phyloP scores from a whole-genome alignment of 2,113 vertebrate species.

The Paradoxurus hermaphroditus region DNA sequence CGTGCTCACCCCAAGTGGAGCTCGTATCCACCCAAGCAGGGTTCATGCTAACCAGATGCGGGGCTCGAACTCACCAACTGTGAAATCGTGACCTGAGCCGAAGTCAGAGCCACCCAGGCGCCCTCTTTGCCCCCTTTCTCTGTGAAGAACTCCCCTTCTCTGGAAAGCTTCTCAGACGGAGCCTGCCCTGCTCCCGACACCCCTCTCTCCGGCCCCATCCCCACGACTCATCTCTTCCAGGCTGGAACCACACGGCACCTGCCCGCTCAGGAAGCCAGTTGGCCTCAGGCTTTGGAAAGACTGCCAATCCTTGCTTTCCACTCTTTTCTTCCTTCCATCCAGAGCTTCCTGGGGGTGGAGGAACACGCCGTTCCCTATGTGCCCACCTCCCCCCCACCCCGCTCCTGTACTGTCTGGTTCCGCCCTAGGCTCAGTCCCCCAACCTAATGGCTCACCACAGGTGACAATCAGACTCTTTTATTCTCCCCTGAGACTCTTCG shows the following conservation, averaged over 20 bases:
- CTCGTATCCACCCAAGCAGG: too few relatives aligned
- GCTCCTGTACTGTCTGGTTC: fast-evolving
- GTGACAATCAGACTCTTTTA: not conserved
- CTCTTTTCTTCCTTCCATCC: not conserved
- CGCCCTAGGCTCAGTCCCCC: not conserved
- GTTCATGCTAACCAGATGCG: too few relatives aligned
- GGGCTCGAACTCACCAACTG: too few relatives aligned
- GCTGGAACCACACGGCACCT: not conserved
- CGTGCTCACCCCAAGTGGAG: too few relatives aligned
- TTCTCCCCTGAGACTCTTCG: not conserved
- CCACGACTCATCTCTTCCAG: not conserved
- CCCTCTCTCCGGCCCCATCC: not conserved
- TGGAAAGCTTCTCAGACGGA: not conserved
- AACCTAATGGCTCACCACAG: not conserved
- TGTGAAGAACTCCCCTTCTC: not conserved
- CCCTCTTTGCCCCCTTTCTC: not conserved
- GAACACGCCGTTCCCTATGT: not conserved
- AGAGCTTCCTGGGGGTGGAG: not conserved
- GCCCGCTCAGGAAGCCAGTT: not conserved
- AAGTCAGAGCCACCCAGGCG: too few relatives aligned
- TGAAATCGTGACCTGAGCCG: too few relatives aligned
- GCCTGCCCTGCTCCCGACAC: not conserved
- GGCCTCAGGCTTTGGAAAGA: not conserved
- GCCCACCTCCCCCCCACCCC: not conserved
- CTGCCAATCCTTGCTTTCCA: not conserved